phyloP scores from a whole-genome alignment of 1,140 invertebrate genomes.

The Tribolium castaneum region DNA sequence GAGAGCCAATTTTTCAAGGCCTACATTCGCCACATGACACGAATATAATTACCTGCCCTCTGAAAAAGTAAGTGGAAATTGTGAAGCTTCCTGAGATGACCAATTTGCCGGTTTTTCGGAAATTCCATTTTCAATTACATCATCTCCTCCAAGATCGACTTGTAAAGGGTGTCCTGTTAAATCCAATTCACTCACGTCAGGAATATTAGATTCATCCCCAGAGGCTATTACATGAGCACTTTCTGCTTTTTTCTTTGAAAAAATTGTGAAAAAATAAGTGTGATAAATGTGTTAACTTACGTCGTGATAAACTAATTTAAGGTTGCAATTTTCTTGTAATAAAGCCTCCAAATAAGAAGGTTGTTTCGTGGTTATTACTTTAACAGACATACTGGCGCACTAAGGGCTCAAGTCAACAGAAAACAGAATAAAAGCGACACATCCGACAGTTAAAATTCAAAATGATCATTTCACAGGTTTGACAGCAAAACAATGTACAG shows the following conservation, averaged over 20 bases:
- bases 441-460: too few species aligned
- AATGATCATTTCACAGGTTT: too few species aligned
- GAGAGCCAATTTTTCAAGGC: too few species aligned
- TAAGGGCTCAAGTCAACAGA: too few species aligned
- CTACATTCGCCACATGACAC: too few species aligned
- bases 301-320: background rate
- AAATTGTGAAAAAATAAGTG: background rate
- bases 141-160: constrained; percentile 43
- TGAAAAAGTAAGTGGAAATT: constrained; percentile 39
- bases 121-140: constrained; percentile 14
- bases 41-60: constrained; percentile 40
- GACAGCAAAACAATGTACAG: too few species aligned
- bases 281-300: background rate
- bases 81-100: constrained; percentile 40
- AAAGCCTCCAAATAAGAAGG: background rate
- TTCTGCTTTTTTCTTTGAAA: background rate
- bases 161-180: constrained; percentile 50
- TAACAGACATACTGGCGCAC: background rate
- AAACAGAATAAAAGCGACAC: too few species aligned
- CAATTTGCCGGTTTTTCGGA: constrained; percentile 12
- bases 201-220: background rate
- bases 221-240: background rate
- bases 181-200: constrained; percentile 13
- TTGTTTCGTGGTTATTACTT: background rate
- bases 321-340: background rate